Conservation (phyloP, 2,797 vertebrate species). For the Tamandua tetradactyla region DNA sequence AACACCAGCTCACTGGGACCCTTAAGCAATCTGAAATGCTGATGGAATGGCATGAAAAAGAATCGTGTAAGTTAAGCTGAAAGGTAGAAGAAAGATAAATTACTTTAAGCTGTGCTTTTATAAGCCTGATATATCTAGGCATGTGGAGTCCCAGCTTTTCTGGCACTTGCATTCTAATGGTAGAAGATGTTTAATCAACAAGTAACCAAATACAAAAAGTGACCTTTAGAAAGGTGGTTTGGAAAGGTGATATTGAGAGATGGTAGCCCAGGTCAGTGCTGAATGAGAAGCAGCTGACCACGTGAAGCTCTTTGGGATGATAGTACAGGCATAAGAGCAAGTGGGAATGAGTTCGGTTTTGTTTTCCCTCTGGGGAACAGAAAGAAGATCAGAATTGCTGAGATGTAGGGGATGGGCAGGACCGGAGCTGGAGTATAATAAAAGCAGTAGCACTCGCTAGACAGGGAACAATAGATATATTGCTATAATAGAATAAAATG, state of each 20-base stretch:
- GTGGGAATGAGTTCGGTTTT: background rate
- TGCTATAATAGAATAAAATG: too few relatives aligned
- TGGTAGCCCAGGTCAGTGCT: background rate
- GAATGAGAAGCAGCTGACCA: background rate
- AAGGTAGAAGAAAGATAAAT: background rate
- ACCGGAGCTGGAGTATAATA: background rate
- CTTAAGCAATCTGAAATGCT: background rate
- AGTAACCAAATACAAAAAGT: background rate
- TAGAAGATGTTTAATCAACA: background rate
- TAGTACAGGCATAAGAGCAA: background rate
- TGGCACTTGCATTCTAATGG: background rate
- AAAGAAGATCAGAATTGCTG: background rate
- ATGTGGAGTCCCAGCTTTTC: background rate
- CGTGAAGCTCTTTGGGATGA: background rate
- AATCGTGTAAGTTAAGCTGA: slow-evolving; percentile 21
- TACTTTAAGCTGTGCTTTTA: background rate
- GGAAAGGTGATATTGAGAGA: background rate
- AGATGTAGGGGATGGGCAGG: background rate
- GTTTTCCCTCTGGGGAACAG: background rate
- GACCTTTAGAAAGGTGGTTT: background rate
- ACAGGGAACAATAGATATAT: too few relatives aligned
- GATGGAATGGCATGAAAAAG: background rate
- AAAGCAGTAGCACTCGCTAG: background rate
- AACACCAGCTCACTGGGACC: background rate
- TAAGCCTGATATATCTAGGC: background rate